These are phyloP conservation scores for Phymanthus crucifer DNA, from an alignment of 92 coral and sea anemone species.

Conservation along the genomic window DNA sequence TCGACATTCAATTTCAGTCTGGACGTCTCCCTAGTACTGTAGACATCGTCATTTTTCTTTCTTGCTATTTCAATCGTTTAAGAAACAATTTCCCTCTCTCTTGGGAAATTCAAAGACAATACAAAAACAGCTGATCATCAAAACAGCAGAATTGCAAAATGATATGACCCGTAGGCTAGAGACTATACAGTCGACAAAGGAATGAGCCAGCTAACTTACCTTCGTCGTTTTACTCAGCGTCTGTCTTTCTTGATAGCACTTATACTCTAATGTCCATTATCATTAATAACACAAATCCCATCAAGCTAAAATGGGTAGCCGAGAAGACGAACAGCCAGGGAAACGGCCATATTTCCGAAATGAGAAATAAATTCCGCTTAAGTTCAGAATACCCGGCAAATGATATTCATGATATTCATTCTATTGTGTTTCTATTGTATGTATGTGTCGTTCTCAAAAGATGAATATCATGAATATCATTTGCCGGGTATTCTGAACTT, in stretches of 20 bases:
- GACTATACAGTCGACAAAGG: background rate
- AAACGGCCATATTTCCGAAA: slow-evolving; percentile 75
- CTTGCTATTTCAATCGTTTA: background rate
- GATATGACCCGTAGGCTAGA: no score
- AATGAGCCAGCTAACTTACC: background rate
- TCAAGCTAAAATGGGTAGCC: slow-evolving; percentile 67
- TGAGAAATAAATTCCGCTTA: slow-evolving; percentile 81
- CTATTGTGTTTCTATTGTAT: no score
- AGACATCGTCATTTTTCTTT: background rate
- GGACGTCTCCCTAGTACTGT: background rate
- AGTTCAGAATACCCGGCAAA: no score
- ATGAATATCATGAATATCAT: no score
- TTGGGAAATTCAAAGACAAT: background rate
- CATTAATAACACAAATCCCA: slow-evolving; percentile 67
- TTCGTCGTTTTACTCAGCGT: background rate
- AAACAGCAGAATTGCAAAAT: background rate
- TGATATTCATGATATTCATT: no score
- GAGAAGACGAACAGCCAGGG: slow-evolving; percentile 75
- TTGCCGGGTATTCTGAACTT: no score
- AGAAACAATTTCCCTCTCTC: background rate
- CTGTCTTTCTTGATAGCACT: background rate
- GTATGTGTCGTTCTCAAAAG: no score
- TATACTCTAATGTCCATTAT: slow-evolving; percentile 72
- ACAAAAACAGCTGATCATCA: slow-evolving; percentile 26
- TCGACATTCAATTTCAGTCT: background rate